phyloP scores from a whole-genome alignment of 2,113 vertebrate species.

The Rhabdornis inornatus region DNA sequence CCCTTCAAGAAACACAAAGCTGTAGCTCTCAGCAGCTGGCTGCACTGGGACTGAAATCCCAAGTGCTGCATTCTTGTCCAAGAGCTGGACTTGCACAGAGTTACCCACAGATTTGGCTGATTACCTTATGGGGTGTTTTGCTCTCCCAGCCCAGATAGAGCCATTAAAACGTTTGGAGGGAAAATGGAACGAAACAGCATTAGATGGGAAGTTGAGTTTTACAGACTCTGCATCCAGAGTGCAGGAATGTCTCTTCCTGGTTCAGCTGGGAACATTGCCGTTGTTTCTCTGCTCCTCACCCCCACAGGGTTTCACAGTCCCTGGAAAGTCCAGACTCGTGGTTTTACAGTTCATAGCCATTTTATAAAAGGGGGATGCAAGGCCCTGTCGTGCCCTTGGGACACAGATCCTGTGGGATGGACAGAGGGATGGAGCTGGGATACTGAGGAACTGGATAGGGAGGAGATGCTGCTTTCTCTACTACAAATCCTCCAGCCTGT shows the following conservation, averaged over 20 bases:
- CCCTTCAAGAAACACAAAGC: neutral
- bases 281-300: neutral
- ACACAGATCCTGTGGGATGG: neutral
- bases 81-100: neutral
- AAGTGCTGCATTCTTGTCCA: neutral
- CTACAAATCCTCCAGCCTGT: neutral
- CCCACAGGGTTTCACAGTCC: neutral
- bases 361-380: neutral
- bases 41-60: neutral
- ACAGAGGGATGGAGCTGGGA: neutral
- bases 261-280: neutral
- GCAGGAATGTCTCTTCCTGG: neutral
- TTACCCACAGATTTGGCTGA: neutral
- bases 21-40: neutral
- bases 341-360: neutral
- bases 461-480: neutral
- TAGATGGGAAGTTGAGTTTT: neutral
- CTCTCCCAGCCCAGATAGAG: conserved; percentile 1
- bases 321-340: neutral
- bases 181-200: neutral
- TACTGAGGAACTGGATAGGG: neutral
- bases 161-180: conserved; percentile 37
- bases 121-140: conserved; percentile 9
- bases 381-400: neutral
- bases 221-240: conserved; percentile 11